These are phyloP conservation scores for Drosophila carrolli DNA, from an alignment of 1,140 invertebrate species.

Conservation along the genomic window DNA sequence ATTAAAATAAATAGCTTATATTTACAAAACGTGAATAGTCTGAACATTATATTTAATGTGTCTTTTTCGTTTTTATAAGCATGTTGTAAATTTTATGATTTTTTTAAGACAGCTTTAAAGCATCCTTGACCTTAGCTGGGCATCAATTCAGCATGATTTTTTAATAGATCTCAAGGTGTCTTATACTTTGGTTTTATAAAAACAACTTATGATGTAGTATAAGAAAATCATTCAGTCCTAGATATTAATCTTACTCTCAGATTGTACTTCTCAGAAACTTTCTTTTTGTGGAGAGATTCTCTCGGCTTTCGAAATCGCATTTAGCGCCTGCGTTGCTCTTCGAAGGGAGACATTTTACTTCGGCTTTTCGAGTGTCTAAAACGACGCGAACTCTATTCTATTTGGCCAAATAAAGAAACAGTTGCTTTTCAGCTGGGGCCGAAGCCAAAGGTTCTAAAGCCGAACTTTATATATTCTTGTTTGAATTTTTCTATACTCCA, in stretches of 20 bases:
- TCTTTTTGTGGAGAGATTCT: constrained; percentile 30
- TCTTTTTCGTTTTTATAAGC: no score
- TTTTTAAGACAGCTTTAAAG: no score
- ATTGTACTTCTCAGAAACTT: background rate
- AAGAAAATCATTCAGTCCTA: background rate
- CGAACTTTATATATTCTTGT: background rate
- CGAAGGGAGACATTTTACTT: constrained; percentile 10
- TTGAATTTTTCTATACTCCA: background rate
- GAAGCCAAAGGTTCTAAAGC: constrained; percentile 33
- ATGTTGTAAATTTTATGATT: no score
- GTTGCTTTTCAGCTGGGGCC: constrained; percentile 63
- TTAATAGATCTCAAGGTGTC: constrained; percentile 8
- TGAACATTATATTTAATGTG: no score
- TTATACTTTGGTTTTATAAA: background rate
- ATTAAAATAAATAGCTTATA: background rate
- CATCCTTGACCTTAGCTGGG: no score
- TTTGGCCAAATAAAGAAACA: constrained; percentile 41
- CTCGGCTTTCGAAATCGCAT: constrained; percentile 26
- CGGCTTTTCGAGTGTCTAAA: constrained; percentile 37
- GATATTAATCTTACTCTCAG: constrained; percentile 1
- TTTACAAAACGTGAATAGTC: no score
- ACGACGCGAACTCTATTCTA: constrained; percentile 13
- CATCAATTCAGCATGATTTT: background rate
- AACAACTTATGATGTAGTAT: constrained; percentile 6
- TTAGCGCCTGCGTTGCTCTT: constrained; percentile 35